Base-by-base conservation (phyloP, 2,113 vertebrate genomes). In the Aythya baeri region DNA sequence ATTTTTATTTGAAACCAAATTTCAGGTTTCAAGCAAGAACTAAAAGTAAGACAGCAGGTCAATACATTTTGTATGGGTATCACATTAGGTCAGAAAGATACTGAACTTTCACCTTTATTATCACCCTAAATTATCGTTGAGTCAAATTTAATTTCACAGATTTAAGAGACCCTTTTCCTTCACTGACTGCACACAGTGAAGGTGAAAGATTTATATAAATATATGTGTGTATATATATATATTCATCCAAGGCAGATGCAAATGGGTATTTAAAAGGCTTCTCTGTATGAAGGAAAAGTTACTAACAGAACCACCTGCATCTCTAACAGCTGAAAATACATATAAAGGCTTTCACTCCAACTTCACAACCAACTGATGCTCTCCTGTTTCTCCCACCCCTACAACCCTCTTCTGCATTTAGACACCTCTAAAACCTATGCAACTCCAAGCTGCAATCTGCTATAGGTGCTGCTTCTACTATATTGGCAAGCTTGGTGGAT, bases 1-100 rank as follows among this genome's bases (percentile, higher is more conserved):
- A 83, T 75, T 86, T 72, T 91, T 72, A 70, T 80, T 95, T 94
- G 52, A 91, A 90, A 66, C 32, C 36, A 84, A 88, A 88, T 85
- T 93, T 79, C 26, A 71, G 22, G 36, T 91, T 93, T 89, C 75
- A 70, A 93, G 43, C 32, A 84, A 76, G 77, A 81, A 82, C 38
- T 72, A 86, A 88, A 88, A 44, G 44, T 76, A 70, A 76, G 71
- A 70, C 44, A 91, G 57, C 57, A 68, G 57, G 57, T 81, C 72
- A 94, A 67, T 57, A 89, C 2, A 7, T n/a, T 80, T 75, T 70
- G 62, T 75, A 83, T 0, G 1, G 46, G 27, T 71, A 88, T 27
- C 76, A 76, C 10, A 36, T 29, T 52, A 50, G 50, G 36, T 75
- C 63, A 70, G 61, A 71, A 58, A 66, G 54, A 80, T 77, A 70